A percentile compares a stretch with the other conserved stretches of the same genome.
phyloP scores from a whole-genome alignment of 2,797 vertebrate genomes.

The Neosalanx taihuensis region DNA sequence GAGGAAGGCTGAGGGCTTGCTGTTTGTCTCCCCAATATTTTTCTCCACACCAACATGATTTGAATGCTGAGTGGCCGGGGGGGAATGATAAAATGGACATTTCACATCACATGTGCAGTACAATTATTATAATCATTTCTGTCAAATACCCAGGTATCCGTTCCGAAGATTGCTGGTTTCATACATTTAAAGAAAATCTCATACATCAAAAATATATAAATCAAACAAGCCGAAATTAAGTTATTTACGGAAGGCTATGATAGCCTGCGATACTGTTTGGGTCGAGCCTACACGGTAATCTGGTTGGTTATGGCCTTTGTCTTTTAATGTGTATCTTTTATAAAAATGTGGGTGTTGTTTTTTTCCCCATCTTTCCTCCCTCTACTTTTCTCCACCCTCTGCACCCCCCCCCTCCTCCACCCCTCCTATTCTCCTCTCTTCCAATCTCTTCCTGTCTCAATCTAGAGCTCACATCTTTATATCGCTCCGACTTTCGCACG shows the following conservation, averaged over 20 bases:
- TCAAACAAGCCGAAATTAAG: slow-evolving; percentile 16
- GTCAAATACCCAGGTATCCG: slow-evolving; percentile 16
- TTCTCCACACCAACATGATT: slow-evolving; percentile 15
- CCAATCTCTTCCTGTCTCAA: slow-evolving; percentile 54
- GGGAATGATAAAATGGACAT: slow-evolving; percentile 29
- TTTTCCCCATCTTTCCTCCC: slow-evolving; percentile 56
- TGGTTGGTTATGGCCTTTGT: slow-evolving; percentile 57
- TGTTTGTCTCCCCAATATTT: slow-evolving; percentile 26
- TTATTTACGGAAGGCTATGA: slow-evolving; percentile 38
- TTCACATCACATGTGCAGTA: slow-evolving; percentile 26
- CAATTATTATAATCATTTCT: slow-evolving; percentile 30
- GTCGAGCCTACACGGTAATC: slow-evolving; percentile 44
- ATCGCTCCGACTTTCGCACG: slow-evolving; percentile 72
- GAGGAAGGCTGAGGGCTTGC: slow-evolving; percentile 20
- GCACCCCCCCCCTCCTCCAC: slow-evolving; percentile 21
- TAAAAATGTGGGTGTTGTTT: slow-evolving; percentile 59
- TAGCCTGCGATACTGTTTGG: slow-evolving; percentile 34
- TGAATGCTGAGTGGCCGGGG: slow-evolving; percentile 40
- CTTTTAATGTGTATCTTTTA: slow-evolving; percentile 48
- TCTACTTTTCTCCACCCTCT: slow-evolving; percentile 50
- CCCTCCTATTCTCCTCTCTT: slow-evolving; percentile 23
- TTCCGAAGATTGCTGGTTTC: slow-evolving; percentile 30
- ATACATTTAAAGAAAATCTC: no score
- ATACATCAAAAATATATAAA: no score
- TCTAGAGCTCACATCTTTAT: slow-evolving; percentile 71